Percentiles rank a stretch among this genome's conserved stretches.
These are phyloP conservation scores for Sminthopsis crassicaudata DNA, from an alignment of 2,113 vertebrate species.

Conservation along the genomic window DNA sequence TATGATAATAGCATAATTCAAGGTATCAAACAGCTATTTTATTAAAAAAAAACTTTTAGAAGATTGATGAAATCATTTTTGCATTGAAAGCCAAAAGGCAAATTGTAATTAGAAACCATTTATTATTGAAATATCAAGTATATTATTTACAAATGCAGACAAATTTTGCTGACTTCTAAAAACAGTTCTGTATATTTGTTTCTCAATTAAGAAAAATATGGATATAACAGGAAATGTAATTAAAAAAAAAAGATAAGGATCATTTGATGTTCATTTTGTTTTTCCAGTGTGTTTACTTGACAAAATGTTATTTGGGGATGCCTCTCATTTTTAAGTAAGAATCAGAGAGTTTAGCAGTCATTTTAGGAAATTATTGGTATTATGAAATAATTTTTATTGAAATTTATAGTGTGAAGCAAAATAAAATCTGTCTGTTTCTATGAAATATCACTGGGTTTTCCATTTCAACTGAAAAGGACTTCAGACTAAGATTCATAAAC, in stretches of 20 bases:
- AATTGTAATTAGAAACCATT: slow-evolving; percentile 29
- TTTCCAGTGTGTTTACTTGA: too few relatives aligned
- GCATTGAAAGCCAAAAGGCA: not conserved
- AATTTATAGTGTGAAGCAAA: slow-evolving; percentile 1
- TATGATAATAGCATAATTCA: not conserved
- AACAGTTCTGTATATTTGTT: not conserved
- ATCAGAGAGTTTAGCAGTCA: not conserved
- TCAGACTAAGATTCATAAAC: slow-evolving; percentile 51
- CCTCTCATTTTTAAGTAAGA: not conserved
- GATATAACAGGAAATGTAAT: not conserved
- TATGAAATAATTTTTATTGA: not conserved
- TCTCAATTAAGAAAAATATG: not conserved
- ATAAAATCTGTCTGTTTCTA: not conserved
- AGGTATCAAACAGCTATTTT: slow-evolving; percentile 21
- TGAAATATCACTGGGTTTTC: not conserved
- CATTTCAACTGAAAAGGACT: slow-evolving; percentile 8
- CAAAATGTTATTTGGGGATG: not conserved
- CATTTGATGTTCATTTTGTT: too few relatives aligned
- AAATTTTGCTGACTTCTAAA: slow-evolving; percentile 8
- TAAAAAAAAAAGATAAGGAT: not conserved
- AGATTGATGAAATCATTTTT: not conserved
- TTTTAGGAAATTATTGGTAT: not conserved
- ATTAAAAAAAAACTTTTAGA: slow-evolving; percentile 36
- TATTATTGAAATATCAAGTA: not conserved
- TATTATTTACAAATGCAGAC: slow-evolving; percentile 4